These are phyloP conservation scores for Anoplolepis gracilipes DNA, from an alignment of 1,140 invertebrate species.

Conservation along the genomic window DNA sequence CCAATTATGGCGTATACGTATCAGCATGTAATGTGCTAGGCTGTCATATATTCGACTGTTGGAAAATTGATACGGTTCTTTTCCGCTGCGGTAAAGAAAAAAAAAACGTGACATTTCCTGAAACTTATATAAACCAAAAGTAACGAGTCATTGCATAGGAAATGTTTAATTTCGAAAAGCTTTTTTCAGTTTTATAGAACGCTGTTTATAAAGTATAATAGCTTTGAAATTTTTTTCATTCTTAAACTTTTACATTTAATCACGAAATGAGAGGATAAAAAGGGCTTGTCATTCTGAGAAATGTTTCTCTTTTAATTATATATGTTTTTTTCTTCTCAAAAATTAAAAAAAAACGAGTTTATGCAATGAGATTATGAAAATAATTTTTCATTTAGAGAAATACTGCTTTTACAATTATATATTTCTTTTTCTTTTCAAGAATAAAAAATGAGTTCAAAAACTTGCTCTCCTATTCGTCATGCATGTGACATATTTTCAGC, in stretches of 20 bases:
- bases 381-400: not conserved
- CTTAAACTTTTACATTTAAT: not conserved
- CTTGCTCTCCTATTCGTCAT: not conserved
- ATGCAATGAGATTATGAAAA: not conserved
- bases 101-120: slow-evolving; percentile 20
- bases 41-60: slow-evolving; percentile 15
- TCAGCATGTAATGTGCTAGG: slow-evolving; percentile 32
- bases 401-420: too few species aligned
- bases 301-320: not conserved
- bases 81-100: not conserved
- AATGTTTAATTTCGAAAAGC: not conserved
- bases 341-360: too few species aligned
- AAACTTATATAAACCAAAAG: not conserved
- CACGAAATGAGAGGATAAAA: not conserved
- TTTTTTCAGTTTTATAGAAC: not conserved
- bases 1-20: slow-evolving; percentile 8
- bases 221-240: not conserved
- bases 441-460: not conserved
- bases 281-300: not conserved
- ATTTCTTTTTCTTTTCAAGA: too few species aligned
- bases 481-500: not conserved
- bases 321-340: too few species aligned
- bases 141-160: not conserved
- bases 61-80: not conserved
- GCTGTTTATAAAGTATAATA: not conserved